Evolutionary conservation across 2,888 invertebrate species (phyloP), one percentile per base, ranked within the genome.

Genomic region (Chirona hameri): DNA sequence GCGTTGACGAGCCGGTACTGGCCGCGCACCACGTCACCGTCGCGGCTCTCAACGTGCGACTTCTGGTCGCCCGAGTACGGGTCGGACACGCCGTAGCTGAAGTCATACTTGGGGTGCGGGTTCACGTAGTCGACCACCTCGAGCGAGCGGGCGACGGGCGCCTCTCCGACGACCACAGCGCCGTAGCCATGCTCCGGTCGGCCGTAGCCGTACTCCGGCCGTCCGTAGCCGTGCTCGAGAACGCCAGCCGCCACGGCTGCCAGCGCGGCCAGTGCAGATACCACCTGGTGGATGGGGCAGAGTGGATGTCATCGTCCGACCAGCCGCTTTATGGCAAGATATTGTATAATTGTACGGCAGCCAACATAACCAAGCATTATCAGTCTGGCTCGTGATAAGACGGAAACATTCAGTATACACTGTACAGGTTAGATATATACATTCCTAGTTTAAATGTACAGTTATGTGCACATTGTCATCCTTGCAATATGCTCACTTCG

Each of bases 11-110:
- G 81, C 24, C 79, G 57, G 80, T 82, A 82, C 81, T 82, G 57
- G 55, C 82, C 82, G 39, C 55, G 57, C 52, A 82, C 82, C 14
- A 48, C 55, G 80, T 60, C 82, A 15, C 82, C 82, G 27, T 82
- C 80, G 18, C 82, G 79, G n/a, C 39, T 81, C 69, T 82, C 82
- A 14, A 48, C 69, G 57, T 82, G 82, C 31, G 82, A 79, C 57
- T 82, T 82, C 24, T 81, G 79, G 80, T 82, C 82, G 31, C 82
- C 82, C 12, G 82, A 60, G 82, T 60, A 60, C 55, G 79, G 79
- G 82, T 82, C 82, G n/a, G 39, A 55, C 21, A 82, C 82, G 48
- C 82, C 82, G 46, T 82, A 82, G 24, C 31, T 27, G 82, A n/a
- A 82, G 31, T 80, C 65, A n/a, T 80, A 82, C 21, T 57, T 80